phyloP scores from a whole-genome alignment of 35 echinoderm and acorn worm genomes.

The Diadema setosum region DNA sequence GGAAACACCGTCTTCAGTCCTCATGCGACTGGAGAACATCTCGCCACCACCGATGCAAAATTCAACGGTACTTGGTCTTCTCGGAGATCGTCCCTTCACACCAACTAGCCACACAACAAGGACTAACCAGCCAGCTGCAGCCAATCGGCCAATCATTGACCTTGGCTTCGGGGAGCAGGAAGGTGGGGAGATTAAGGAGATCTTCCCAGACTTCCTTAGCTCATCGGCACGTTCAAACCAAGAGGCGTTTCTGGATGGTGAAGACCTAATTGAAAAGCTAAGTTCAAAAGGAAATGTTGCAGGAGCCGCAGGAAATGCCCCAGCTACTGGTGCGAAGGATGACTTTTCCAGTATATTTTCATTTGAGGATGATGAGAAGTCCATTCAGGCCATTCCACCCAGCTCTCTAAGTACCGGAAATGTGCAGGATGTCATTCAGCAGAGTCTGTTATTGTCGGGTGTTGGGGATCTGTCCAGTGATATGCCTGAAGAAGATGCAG shows the following conservation, averaged over 20 bases:
- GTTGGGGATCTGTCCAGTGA: background rate
- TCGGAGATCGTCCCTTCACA: slow-evolving; percentile 7
- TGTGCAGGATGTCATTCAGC: slow-evolving; percentile 2
- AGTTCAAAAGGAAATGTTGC: background rate
- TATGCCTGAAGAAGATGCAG: background rate
- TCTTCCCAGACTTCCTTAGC: background rate
- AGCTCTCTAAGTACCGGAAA: background rate
- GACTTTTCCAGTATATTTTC: background rate
- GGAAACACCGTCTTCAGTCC: background rate
- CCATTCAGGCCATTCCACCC: background rate
- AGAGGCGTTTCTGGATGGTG: background rate
- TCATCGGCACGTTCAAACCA: background rate
- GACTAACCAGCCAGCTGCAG: background rate
- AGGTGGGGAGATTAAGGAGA: slow-evolving; percentile 14
- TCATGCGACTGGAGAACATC: slow-evolving; percentile 10
- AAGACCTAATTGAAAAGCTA: background rate
- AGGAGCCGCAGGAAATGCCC: background rate
- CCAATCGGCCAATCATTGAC: background rate
- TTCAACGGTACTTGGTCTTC: background rate
- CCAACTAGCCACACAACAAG: background rate
- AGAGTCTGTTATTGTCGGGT: background rate
- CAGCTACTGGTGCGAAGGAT: background rate
- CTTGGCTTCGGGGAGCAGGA: background rate
- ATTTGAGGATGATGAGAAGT: slow-evolving; percentile 3
- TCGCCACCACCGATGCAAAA: slow-evolving; percentile 9